A percentile compares a stretch with the other conserved stretches of the same genome.
Conservation (phyloP, 2,113 vertebrate genomes). For the Psittacula cyanocephala region DNA sequence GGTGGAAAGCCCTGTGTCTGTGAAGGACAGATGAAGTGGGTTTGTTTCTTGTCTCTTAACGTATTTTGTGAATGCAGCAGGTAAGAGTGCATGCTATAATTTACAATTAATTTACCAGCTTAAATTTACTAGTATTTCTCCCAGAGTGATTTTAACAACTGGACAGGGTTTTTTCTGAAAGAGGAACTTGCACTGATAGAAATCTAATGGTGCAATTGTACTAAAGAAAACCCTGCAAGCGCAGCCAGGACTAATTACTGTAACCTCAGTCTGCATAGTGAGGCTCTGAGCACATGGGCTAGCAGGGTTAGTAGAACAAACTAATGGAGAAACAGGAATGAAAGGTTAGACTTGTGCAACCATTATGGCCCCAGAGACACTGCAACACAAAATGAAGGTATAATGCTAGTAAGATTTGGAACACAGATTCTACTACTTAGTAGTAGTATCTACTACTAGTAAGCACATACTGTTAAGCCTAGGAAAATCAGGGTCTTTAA, state of each 20-base stretch:
- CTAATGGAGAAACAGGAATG: background rate
- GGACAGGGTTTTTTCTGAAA: background rate
- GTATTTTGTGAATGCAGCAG: background rate
- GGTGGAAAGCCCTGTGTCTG: background rate
- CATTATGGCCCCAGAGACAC: background rate
- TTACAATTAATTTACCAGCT: background rate
- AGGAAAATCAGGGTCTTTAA: background rate
- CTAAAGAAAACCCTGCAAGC: conserved; percentile 13
- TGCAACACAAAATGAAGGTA: background rate
- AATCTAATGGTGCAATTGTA: conserved; percentile 29
- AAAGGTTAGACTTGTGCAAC: conserved; percentile 3
- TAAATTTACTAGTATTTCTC: background rate
- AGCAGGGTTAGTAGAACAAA: background rate
- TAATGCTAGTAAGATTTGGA: background rate
- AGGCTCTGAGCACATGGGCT: background rate
- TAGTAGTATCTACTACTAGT: background rate
- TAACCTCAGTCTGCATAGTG: background rate
- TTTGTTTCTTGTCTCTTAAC: background rate
- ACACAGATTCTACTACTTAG: background rate
- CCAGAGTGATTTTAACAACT: background rate
- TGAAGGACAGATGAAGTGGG: background rate
- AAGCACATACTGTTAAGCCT: background rate
- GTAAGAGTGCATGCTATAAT: background rate
- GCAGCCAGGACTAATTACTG: conserved; percentile 38
- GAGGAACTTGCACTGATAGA: background rate